phyloP scores from a whole-genome alignment of 2,888 invertebrate species.

The Caradrina clavipalpis region DNA sequence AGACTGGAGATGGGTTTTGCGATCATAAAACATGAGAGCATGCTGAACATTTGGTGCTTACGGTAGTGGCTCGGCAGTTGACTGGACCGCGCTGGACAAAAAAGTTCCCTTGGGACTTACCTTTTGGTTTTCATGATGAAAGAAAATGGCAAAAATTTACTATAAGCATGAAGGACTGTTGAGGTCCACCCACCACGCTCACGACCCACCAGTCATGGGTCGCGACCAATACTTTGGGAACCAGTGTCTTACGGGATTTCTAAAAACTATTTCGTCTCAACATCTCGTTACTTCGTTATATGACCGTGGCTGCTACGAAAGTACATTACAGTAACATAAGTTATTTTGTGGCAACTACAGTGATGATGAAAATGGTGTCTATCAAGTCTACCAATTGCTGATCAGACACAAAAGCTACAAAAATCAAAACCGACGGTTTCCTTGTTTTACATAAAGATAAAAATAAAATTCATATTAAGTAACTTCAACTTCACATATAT shows the following conservation, averaged over 20 bases:
- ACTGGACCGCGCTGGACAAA: no score
- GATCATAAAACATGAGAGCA: background rate
- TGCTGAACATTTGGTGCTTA: background rate
- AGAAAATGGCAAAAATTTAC: no score
- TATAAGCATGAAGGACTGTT: no score
- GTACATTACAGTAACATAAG: background rate
- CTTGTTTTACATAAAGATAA: constrained; percentile 23
- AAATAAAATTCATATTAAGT: constrained; percentile 5
- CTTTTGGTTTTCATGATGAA: no score
- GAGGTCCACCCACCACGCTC: no score
- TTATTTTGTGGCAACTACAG: background rate
- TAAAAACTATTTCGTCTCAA: background rate
- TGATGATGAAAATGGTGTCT: constrained; percentile 32
- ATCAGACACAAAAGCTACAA: background rate
- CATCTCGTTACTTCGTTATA: background rate
- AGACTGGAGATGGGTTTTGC: background rate
- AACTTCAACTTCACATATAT: constrained; percentile 2
- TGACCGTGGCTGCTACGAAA: background rate
- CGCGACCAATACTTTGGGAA: no score
- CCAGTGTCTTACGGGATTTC: no score
- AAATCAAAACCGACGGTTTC: constrained; percentile 32
- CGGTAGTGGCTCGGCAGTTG: no score
- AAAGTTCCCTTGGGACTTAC: no score
- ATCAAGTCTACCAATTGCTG: constrained; percentile 17
- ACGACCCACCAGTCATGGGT: no score